Conservation (phyloP, 2,797 vertebrate genomes). For the Oreochromis grahami region DNA sequence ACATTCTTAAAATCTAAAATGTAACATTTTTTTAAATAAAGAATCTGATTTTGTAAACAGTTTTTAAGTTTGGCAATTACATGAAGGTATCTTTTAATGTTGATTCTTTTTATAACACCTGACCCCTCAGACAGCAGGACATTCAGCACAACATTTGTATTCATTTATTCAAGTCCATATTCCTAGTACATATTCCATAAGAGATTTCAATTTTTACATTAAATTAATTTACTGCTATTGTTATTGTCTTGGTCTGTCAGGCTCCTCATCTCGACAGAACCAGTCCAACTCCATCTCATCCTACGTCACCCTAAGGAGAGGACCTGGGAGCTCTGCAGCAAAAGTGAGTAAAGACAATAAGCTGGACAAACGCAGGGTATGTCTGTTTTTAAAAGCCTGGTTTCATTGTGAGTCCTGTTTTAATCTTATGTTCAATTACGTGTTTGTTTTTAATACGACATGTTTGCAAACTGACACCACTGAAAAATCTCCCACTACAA, state of each 20-base stretch:
- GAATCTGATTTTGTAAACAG: neutral
- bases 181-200: neutral
- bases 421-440: neutral
- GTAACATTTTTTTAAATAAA: neutral
- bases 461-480: neutral
- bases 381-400: neutral
- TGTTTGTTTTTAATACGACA: neutral
- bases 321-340: conserved; percentile 66
- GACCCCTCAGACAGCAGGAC: neutral
- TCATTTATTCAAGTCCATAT: neutral
- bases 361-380: neutral
- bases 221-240: neutral
- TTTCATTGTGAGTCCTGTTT: neutral
- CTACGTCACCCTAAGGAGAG: conserved; percentile 86
- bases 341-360: conserved; percentile 69
- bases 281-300: conserved; percentile 84
- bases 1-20: neutral
- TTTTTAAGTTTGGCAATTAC: neutral
- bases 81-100: neutral
- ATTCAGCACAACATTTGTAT: neutral
- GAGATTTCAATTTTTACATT: neutral
- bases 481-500: neutral
- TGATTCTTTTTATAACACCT: neutral
- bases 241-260: conserved; percentile 71
- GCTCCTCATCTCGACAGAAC: conserved; percentile 80